Percentiles rank a stretch among this genome's conserved stretches.
Conservation (phyloP, 2,113 vertebrate genomes). For the Gallinago paraguaiae region DNA sequence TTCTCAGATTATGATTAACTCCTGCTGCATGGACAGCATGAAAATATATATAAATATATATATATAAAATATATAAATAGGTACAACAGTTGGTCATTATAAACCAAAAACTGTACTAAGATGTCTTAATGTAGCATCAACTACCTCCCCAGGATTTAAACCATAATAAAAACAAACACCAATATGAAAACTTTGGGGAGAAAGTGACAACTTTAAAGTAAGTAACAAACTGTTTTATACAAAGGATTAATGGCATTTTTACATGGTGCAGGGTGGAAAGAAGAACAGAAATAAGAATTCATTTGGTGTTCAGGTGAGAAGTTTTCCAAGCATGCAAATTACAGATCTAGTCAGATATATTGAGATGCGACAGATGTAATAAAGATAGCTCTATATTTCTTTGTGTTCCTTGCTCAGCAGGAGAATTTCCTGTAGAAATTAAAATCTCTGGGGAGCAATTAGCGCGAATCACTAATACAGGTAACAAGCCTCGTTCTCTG, state of each 20-base stretch:
- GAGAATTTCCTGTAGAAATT: background rate
- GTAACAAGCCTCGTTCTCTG: background rate
- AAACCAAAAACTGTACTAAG: background rate
- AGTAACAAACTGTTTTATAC: background rate
- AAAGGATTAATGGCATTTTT: background rate
- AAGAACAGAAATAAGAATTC: background rate
- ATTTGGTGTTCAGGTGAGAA: background rate
- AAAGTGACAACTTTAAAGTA: background rate
- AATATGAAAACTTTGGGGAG: background rate
- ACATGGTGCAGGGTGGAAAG: background rate
- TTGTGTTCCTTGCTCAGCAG: background rate
- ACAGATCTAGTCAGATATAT: background rate
- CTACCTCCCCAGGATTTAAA: background rate
- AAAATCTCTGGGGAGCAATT: background rate
- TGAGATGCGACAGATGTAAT: background rate
- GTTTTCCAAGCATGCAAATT: background rate
- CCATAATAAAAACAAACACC: background rate
- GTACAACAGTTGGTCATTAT: background rate
- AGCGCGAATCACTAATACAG: slow-evolving; percentile 3
- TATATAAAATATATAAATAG: background rate
- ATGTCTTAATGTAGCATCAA: background rate
- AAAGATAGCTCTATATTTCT: background rate
- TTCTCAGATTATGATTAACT: background rate
- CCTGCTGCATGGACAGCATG: background rate
- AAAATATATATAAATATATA: background rate